Evolutionary conservation across 2,888 invertebrate genomes (phyloP).

Genomic region (Eubasilissa splendida): DNA sequence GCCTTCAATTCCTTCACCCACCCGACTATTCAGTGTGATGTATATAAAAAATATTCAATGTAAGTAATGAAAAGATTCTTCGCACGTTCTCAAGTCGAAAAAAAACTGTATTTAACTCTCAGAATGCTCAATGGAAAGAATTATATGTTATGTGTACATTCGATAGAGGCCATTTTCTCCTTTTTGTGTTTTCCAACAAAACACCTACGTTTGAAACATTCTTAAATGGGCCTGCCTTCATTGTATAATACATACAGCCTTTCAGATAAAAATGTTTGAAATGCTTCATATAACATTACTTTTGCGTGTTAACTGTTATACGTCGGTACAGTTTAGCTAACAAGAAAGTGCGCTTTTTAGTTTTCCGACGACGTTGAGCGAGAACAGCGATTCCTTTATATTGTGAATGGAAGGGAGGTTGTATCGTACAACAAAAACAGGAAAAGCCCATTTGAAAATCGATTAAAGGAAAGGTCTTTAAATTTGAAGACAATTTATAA

Average conservation of each 20-base stretch:
- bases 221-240: conserved; percentile 8
- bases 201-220: conserved; percentile 6
- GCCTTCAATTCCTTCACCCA: no score
- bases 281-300: conserved; percentile 24
- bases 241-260: conserved; percentile 2
- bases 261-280: conserved; percentile 9
- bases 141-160: no score
- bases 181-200: neutral
- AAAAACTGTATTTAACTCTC: no score
- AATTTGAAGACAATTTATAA: conserved; percentile 58
- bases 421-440: conserved; percentile 41
- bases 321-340: neutral
- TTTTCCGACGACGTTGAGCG: conserved; percentile 33
- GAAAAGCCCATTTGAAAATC: conserved; percentile 56
- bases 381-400: conserved; percentile 45
- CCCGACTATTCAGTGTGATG: no score
- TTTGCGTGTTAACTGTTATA: conserved; percentile 17
- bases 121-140: no score
- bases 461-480: conserved; percentile 56
- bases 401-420: conserved; percentile 37
- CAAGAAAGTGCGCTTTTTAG: conserved; percentile 45
- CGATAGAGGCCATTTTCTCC: no score
- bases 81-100: no score
- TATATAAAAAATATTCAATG: no score
- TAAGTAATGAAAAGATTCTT: no score